Conservation (phyloP, 1,140 invertebrate species). For the Caenorhabditis brenneri region DNA sequence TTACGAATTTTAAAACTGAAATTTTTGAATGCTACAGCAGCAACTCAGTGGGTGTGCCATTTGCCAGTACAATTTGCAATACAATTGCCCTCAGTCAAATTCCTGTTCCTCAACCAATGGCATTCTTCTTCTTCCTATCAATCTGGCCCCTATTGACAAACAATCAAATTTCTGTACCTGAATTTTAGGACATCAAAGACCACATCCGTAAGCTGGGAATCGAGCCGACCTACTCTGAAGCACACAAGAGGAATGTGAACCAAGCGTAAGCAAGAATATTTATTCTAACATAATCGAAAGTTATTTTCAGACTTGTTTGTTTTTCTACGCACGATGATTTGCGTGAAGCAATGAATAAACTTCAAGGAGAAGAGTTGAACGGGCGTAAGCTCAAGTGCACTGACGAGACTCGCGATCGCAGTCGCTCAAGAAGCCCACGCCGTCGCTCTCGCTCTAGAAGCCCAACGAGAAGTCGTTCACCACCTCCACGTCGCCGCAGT, state of each 20-base stretch:
- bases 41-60: slow-evolving; percentile 37
- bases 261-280: slow-evolving; percentile 86
- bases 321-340: slow-evolving; percentile 89
- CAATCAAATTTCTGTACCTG: slow-evolving; percentile 14
- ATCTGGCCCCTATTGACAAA: slow-evolving; percentile 24
- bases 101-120: slow-evolving; percentile 31
- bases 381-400: slow-evolving; percentile 82
- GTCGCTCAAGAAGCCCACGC: slow-evolving; percentile 22
- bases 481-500: slow-evolving; percentile 1
- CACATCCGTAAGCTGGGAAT: slow-evolving; percentile 94
- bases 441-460: slow-evolving; percentile 31
- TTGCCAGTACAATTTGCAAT: slow-evolving; percentile 41
- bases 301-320: slow-evolving; percentile 82
- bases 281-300: slow-evolving; percentile 38
- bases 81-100: slow-evolving; percentile 25
- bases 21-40: slow-evolving; percentile 26
- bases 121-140: slow-evolving; percentile 36
- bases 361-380: slow-evolving; percentile 93
- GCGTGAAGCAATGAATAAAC: slow-evolving; percentile 91
- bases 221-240: slow-evolving; percentile 98
- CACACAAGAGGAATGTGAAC: slow-evolving; percentile 87
- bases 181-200: slow-evolving; percentile 91
- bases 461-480: slow-evolving; percentile 36
- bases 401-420: slow-evolving; percentile 74
- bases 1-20: not conserved